These are phyloP conservation scores for Schlechtendalia chinensis DNA, from an alignment of 1,140 invertebrate genomes.

Conservation along the genomic window DNA sequence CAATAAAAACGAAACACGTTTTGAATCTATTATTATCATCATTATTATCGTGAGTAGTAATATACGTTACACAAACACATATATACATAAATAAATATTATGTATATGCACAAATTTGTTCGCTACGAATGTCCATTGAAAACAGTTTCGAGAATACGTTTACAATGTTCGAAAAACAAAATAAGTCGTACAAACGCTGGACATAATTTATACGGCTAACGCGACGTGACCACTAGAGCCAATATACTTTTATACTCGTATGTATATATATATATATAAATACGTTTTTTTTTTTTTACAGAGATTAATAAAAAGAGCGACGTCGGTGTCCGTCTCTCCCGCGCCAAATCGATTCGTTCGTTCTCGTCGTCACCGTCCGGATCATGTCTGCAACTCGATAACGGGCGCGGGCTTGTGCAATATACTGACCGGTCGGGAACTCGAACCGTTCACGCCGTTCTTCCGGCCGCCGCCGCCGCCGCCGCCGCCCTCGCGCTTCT, in stretches of 20 bases:
- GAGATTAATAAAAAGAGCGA: not conserved
- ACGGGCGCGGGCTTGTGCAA: constrained; percentile 61
- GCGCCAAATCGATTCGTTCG: not conserved
- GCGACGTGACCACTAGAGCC: not conserved
- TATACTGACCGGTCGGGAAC: constrained; percentile 59
- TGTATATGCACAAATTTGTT: not conserved
- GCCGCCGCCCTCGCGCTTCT: constrained; percentile 52
- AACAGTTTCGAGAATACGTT: too few species aligned
- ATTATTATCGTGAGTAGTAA: too few species aligned
- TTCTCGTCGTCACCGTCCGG: not conserved
- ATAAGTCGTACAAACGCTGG: too few species aligned
- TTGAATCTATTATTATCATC: too few species aligned
- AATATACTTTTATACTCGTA: not conserved
- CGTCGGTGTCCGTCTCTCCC: too few species aligned
- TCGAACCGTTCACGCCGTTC: constrained; percentile 53
- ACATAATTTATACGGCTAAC: not conserved
- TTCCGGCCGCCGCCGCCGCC: constrained; percentile 51
- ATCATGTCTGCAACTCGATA: constrained; percentile 56
- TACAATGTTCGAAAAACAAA: too few species aligned
- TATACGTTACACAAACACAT: too few species aligned
- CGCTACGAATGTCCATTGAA: not conserved
- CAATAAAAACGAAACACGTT: too few species aligned
- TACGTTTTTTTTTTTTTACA: too few species aligned
- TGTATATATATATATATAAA: too few species aligned
- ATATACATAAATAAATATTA: too few species aligned